A percentile compares a stretch with the other conserved stretches of the same genome.
Evolutionary conservation across 2,888 invertebrate species (phyloP).

Genomic region (Exephanes ischioxanthus): DNA sequence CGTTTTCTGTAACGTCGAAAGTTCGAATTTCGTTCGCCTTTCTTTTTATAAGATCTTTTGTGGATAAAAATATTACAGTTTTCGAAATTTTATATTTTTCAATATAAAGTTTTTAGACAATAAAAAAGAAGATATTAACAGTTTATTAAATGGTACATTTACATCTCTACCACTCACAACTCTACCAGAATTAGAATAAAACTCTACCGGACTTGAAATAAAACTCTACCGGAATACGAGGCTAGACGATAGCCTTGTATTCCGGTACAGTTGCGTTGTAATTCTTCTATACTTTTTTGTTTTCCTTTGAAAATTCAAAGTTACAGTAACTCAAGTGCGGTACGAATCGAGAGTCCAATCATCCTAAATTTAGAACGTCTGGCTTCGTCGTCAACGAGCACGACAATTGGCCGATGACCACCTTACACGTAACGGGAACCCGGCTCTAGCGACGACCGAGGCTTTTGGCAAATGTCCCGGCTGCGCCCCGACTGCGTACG

Average conservation of each 20-base stretch:
- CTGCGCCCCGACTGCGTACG: slow-evolving; percentile 3
- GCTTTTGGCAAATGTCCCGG: slow-evolving; percentile 58
- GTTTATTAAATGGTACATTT: not conserved
- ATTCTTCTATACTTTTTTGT: too few species aligned
- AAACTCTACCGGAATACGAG: too few species aligned
- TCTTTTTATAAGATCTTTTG: not conserved
- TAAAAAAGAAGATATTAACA: not conserved
- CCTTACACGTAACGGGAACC: slow-evolving; percentile 36
- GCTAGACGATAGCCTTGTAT: too few species aligned
- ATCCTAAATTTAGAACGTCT: slow-evolving; percentile 65
- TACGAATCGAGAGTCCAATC: slow-evolving; percentile 51
- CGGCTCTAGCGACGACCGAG: slow-evolving; percentile 32
- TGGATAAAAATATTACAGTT: not conserved
- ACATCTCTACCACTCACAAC: too few species aligned
- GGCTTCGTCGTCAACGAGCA: slow-evolving; percentile 21
- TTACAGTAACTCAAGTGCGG: slow-evolving; percentile 22
- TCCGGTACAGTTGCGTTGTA: too few species aligned
- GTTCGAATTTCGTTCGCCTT: too few species aligned
- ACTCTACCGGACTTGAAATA: too few species aligned
- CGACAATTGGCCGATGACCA: slow-evolving; percentile 23
- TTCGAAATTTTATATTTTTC: not conserved
- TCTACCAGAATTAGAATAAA: too few species aligned
- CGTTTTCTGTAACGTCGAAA: not conserved
- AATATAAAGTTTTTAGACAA: not conserved
- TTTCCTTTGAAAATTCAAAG: not conserved